Conservation (phyloP, 2,113 vertebrate genomes). For the Lepus timidus region DNA sequence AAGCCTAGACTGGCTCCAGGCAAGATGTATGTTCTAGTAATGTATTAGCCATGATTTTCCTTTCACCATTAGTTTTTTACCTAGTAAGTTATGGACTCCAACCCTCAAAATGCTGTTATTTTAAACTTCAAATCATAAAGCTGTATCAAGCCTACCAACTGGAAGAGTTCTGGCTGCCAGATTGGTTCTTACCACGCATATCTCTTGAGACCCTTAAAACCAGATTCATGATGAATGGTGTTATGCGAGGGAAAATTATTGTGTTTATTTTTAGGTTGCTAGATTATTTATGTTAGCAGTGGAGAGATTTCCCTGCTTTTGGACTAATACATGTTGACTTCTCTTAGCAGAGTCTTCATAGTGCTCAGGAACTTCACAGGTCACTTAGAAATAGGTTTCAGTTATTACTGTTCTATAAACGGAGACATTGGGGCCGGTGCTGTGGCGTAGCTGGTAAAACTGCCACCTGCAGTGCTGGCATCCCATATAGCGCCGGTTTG, state of each 20-base stretch:
- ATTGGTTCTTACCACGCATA: background rate
- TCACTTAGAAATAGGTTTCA: slow-evolving; percentile 41
- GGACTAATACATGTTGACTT: slow-evolving; percentile 28
- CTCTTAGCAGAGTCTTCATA: slow-evolving; percentile 15
- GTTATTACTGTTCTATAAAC: slow-evolving; percentile 19
- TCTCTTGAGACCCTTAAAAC: slow-evolving; percentile 53
- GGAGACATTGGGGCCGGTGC: background rate
- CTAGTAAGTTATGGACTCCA: background rate
- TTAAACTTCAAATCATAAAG: slow-evolving; percentile 27
- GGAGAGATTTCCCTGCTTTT: slow-evolving; percentile 49
- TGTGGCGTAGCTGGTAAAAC: too few relatives aligned
- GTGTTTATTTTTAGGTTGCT: slow-evolving; percentile 49
- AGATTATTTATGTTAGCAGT: slow-evolving; percentile 45
- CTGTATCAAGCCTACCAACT: background rate
- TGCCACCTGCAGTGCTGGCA: too few relatives aligned
- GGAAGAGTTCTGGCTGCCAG: slow-evolving; percentile 18
- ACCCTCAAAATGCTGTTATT: slow-evolving; percentile 55
- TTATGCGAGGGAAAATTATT: slow-evolving; percentile 24
- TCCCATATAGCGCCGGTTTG: too few relatives aligned
- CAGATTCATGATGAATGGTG: slow-evolving; percentile 21
- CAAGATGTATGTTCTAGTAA: slow-evolving; percentile 31
- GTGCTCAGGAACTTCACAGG: slow-evolving; percentile 17
- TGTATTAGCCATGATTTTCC: slow-evolving; percentile 51
- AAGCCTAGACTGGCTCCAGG: slow-evolving; percentile 15
- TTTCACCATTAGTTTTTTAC: slow-evolving; percentile 58